phyloP scores from a whole-genome alignment of 64 coral and sea anemone species.

The Montipora capricornis region DNA sequence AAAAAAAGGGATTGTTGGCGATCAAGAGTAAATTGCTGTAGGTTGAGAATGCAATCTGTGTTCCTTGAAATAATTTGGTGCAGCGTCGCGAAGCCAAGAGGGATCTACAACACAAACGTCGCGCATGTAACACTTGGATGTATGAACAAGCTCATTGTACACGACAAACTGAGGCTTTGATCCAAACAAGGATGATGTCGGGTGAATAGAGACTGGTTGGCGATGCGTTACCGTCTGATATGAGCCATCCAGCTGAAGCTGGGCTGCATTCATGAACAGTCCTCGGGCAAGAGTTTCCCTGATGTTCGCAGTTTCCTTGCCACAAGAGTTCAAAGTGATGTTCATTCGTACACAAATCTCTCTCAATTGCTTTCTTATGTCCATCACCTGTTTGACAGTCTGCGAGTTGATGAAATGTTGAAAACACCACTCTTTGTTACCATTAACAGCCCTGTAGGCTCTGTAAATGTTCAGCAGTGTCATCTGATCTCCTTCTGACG shows the following conservation, averaged over 20 bases:
- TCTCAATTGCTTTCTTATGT: conserved; percentile 93
- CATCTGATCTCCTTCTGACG: conserved; percentile 95
- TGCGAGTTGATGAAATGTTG: conserved; percentile 92
- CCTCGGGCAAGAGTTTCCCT: conserved; percentile 80
- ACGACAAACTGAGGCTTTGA: conserved; percentile 90
- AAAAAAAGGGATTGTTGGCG: background rate
- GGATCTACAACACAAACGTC: conserved; percentile 86
- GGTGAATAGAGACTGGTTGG: conserved; percentile 78
- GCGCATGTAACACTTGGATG: conserved; percentile 98
- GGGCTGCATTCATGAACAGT: conserved; percentile 94
- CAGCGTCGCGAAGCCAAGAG: conserved; percentile 81
- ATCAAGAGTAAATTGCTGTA: conserved; percentile 65
- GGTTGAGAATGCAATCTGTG: conserved; percentile 81
- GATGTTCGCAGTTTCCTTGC: conserved; percentile 83
- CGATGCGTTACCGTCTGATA: conserved; percentile 84
- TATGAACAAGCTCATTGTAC: conserved; percentile 93
- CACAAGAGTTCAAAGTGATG: conserved; percentile 76
- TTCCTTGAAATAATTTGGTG: conserved; percentile 87
- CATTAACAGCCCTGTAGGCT: conserved; percentile 78
- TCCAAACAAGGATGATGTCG: conserved; percentile 83
- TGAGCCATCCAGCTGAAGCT: conserved; percentile 85
- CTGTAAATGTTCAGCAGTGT: conserved; percentile 95
- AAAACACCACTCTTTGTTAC: conserved; percentile 91
- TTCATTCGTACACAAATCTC: conserved; percentile 86
- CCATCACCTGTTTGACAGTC: conserved; percentile 86